phyloP scores from a whole-genome alignment of 2,113 vertebrate genomes.

The Camelus bactrianus region DNA sequence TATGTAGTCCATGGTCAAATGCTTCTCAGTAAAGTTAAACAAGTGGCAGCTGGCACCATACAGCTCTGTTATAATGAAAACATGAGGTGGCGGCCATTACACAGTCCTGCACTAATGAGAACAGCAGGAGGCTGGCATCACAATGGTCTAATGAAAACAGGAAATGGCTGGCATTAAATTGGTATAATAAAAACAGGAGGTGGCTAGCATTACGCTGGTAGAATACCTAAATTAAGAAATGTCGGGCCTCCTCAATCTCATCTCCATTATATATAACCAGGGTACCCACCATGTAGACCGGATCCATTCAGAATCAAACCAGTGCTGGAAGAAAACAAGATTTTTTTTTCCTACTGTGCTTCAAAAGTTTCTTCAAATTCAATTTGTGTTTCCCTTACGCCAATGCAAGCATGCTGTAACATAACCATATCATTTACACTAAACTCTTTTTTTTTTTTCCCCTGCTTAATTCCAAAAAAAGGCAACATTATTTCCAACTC shows the following conservation, averaged over 20 bases:
- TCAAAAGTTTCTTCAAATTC: constrained; percentile 50
- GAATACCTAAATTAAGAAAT: constrained; percentile 87
- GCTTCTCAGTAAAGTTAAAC: constrained; percentile 86
- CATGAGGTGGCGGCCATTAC: constrained; percentile 91
- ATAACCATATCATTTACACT: not conserved
- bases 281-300: not conserved
- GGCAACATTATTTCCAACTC: constrained; percentile 17
- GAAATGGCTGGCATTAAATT: constrained; percentile 90
- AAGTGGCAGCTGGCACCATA: constrained; percentile 90
- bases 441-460: not conserved
- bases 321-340: not conserved
- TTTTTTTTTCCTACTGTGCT: not conserved
- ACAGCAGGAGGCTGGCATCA: constrained; percentile 90
- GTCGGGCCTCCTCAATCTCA: constrained; percentile 82
- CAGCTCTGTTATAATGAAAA: constrained; percentile 91
- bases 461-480: not conserved
- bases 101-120: constrained; percentile 92
- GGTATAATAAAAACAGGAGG: constrained; percentile 92
- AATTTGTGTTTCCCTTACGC: constrained; percentile 39
- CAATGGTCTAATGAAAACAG: constrained; percentile 93
- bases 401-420: constrained; percentile 6
- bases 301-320: constrained; percentile 46
- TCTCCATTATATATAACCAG: constrained; percentile 82
- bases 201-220: constrained; percentile 84
- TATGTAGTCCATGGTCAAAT: constrained; percentile 82